A percentile compares a stretch with the other conserved stretches of the same genome.
phyloP scores from a whole-genome alignment of 2,888 invertebrate species.

The Crocallis elinguaria region DNA sequence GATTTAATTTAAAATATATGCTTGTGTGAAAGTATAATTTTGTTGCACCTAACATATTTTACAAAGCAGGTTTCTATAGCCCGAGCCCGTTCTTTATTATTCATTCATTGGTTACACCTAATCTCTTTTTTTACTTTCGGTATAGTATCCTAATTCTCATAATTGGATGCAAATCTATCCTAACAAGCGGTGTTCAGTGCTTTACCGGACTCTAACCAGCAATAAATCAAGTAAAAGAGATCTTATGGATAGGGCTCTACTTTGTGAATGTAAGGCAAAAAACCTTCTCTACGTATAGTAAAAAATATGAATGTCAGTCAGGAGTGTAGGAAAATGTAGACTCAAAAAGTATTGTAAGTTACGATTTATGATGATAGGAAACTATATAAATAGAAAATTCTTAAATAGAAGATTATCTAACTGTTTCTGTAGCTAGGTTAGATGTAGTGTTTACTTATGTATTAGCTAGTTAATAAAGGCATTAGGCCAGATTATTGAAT shows the following conservation, averaged over 20 bases:
- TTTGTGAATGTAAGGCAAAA: constrained; percentile 56
- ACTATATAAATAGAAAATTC: too few species aligned
- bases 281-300: constrained; percentile 11
- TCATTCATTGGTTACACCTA: too few species aligned
- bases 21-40: too few species aligned
- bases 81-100: too few species aligned
- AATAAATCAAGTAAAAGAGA: constrained; percentile 73
- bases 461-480: too few species aligned
- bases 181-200: constrained; percentile 71
- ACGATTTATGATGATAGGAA: too few species aligned
- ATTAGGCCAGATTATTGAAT: too few species aligned
- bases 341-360: neutral
- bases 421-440: too few species aligned
- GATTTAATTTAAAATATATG: too few species aligned
- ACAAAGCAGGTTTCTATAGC: neutral
- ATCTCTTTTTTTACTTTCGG: constrained; percentile 49
- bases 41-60: too few species aligned
- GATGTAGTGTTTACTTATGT: too few species aligned
- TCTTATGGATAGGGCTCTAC: constrained; percentile 65
- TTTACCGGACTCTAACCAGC: constrained; percentile 46
- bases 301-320: constrained; percentile 13
- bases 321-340: neutral
- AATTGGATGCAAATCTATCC: constrained; percentile 78
- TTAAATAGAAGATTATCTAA: too few species aligned
- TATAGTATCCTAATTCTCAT: constrained; percentile 63